Percentiles rank a stretch among this genome's conserved stretches.
Evolutionary conservation across 2,797 vertebrate genomes (phyloP).

Genomic region (Enteromius mattozi): DNA sequence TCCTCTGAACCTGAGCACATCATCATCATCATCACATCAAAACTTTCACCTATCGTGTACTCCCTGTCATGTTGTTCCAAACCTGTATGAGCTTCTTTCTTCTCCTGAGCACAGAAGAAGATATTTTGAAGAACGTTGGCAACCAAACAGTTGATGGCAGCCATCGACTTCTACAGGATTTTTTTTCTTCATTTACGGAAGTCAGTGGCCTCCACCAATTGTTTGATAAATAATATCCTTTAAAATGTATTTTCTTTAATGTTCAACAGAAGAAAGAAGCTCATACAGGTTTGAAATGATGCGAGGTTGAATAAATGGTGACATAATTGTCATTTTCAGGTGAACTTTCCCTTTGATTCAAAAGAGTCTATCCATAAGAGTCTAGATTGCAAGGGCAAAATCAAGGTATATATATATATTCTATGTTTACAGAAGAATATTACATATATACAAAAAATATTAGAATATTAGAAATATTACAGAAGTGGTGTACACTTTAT

Average conservation of each 20-base stretch:
- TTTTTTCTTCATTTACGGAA: too few relatives aligned
- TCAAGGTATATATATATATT: background rate
- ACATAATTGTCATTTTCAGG: background rate
- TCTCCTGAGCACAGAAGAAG: background rate
- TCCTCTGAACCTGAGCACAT: conserved; percentile 69
- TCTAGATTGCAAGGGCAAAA: background rate
- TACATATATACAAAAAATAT: background rate
- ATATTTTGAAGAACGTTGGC: background rate
- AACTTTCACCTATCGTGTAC: background rate
- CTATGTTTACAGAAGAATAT: background rate
- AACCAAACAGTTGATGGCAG: background rate
- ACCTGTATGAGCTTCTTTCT: background rate
- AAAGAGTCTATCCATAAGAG: background rate
- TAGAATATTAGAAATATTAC: background rate
- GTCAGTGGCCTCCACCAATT: background rate
- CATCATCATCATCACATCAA: background rate
- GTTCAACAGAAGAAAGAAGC: background rate
- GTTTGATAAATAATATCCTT: background rate
- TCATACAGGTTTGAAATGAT: background rate
- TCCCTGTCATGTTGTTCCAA: background rate
- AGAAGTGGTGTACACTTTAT: background rate
- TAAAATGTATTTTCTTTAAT: background rate
- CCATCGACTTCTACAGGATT: background rate
- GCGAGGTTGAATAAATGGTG: background rate
- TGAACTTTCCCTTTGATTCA: background rate